phyloP scores from a whole-genome alignment of 2,888 invertebrate genomes.

The Pyrochroa serraticornis region DNA sequence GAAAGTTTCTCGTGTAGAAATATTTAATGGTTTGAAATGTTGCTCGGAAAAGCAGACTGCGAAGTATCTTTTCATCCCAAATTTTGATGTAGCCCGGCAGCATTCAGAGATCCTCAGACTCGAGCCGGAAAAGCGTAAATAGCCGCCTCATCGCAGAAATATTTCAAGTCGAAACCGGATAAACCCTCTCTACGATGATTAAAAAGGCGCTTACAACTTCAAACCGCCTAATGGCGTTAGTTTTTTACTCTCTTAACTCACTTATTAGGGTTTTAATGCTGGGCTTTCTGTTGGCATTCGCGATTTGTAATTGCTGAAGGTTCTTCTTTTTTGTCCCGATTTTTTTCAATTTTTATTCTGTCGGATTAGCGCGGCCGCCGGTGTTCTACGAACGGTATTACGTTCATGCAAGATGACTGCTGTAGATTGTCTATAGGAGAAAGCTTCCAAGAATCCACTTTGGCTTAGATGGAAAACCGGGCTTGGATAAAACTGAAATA shows the following conservation, averaged over 20 bases:
- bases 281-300: background rate
- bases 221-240: too few relatives aligned
- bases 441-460: constrained; percentile 23
- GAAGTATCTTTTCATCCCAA: background rate
- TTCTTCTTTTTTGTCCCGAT: constrained; percentile 11
- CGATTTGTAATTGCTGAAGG: constrained; percentile 4
- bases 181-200: too few relatives aligned
- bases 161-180: too few relatives aligned
- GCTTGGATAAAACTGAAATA: constrained; percentile 26
- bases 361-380: constrained; percentile 19
- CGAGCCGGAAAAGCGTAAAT: too few relatives aligned
- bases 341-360: constrained; percentile 6
- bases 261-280: too few relatives aligned
- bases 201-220: too few relatives aligned
- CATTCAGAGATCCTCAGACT: too few relatives aligned
- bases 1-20: constrained; percentile 28
- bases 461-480: constrained; percentile 12
- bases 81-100: background rate
- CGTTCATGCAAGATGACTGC: constrained; percentile 19
- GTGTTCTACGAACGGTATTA: constrained; percentile 8
- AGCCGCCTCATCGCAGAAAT: too few relatives aligned
- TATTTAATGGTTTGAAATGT: constrained; percentile 24
- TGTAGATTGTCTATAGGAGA: constrained; percentile 22
- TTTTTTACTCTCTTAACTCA: background rate
- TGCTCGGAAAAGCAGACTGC: background rate